Evolutionary conservation across 2,113 vertebrate genomes (phyloP).

Genomic region (Potamarius usumacintae): DNA sequence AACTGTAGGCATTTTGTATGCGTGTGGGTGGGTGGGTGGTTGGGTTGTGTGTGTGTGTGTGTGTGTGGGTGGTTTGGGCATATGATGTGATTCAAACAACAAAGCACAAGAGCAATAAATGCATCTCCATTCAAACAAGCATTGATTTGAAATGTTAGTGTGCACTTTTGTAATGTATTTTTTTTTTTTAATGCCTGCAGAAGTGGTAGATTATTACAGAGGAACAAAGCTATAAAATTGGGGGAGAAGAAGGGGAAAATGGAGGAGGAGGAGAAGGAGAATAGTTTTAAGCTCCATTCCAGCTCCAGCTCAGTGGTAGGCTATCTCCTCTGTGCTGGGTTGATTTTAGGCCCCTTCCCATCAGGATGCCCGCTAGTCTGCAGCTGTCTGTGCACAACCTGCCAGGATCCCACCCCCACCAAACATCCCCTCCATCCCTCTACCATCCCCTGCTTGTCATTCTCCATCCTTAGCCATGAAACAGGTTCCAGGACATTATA

Average conservation of each 20-base stretch:
- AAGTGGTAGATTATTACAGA: constrained; percentile 53
- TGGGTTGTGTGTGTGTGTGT: not conserved
- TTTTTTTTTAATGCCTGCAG: constrained; percentile 53
- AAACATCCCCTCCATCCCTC: constrained; percentile 51
- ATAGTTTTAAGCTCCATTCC: constrained; percentile 42
- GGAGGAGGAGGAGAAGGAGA: constrained; percentile 13
- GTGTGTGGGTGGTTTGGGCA: constrained; percentile 1
- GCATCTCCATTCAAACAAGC: constrained; percentile 13
- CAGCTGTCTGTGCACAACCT: constrained; percentile 68
- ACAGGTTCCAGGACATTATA: constrained; percentile 50
- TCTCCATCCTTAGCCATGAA: constrained; percentile 36
- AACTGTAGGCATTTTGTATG: constrained; percentile 36
- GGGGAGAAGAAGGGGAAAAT: not conserved
- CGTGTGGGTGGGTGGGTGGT: not conserved
- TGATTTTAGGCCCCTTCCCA: constrained; percentile 52
- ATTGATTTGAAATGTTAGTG: constrained; percentile 53
- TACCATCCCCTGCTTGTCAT: constrained; percentile 28
- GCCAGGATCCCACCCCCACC: constrained; percentile 60
- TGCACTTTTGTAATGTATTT: constrained; percentile 52
- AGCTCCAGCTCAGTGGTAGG: constrained; percentile 40
- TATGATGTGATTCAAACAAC: not conserved
- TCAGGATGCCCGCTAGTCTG: constrained; percentile 72
- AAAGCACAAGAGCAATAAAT: constrained; percentile 17
- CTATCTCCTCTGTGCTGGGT: constrained; percentile 39
- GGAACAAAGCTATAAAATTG: constrained; percentile 21